Evolutionary conservation across 1,140 invertebrate species (phyloP), one percentile per base, ranked within the genome.

Genomic region (Tetragonula clypearis): DNA sequence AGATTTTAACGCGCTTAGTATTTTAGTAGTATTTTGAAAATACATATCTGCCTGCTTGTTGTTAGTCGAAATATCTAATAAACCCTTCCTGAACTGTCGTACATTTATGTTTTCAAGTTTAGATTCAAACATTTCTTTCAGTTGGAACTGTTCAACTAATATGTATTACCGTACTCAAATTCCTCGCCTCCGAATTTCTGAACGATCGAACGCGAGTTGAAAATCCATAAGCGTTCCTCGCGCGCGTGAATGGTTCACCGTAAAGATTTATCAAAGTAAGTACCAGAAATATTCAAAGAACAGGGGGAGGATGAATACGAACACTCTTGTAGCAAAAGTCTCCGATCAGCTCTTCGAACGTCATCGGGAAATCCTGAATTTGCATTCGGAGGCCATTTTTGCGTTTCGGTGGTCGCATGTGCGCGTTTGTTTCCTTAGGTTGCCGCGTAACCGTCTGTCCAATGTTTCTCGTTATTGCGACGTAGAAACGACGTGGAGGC

Each of bases 401-500:
- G 5, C 19, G 23, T 72, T 58, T 9, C 11, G 14, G 1, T 5
- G 55, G 26, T 26, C 55, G 4, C 82, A 84, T 68, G 75, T 84
- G 82, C 41, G 30, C 75, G 23, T 78, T 78, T 56, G 66, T 72
- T 62, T 72, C 41, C 56, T 60, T 4, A 30, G 9, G 14, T 58
- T 19, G n/a, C 19, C 35, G 35, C 55, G 62, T 84, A 84, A 79
- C 35, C 69, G 2, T 19, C 49, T 26, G 23, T 75, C 17, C 58
- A 26, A 75, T 60, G 49, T 30, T 66, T 55, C 80, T 75, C 26
- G 58, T 82, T 53, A 23, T 30, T 15, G n/a, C 49, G 21, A 35
- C 55, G 17, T 2, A 17, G 19, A 62, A 66, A 66, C 73, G 14
- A 41, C 41, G 41, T 8, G 41, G 41, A 5, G 4, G 41, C 41